A percentile compares a stretch with the other conserved stretches of the same genome.
Conservation (phyloP, 2,888 invertebrate species). For the Drosophila kuntzei region DNA sequence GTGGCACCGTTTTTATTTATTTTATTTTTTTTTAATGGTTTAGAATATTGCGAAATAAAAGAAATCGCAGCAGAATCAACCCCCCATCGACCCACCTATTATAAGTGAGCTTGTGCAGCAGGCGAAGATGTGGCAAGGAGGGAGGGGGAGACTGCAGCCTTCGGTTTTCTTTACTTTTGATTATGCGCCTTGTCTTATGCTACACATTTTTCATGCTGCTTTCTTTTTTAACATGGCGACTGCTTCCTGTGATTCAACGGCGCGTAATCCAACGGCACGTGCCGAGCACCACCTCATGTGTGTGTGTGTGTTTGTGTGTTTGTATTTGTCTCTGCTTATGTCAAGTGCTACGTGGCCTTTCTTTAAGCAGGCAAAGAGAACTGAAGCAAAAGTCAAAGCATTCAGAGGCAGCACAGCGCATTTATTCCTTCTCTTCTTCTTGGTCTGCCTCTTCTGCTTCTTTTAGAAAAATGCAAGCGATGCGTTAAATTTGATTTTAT, state of each 20-base stretch:
- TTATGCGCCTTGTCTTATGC: conserved; percentile 72
- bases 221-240: conserved; percentile 42
- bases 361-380: conserved; percentile 41
- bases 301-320: conserved; percentile 18
- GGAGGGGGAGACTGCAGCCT: not conserved
- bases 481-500: conserved; percentile 80
- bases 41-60: conserved; percentile 21
- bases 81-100: conserved; percentile 2
- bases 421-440: conserved; percentile 3
- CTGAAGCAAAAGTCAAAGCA: conserved; percentile 38
- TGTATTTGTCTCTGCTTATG: conserved; percentile 59
- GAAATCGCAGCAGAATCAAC: conserved; percentile 23
- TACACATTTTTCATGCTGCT: conserved; percentile 67
- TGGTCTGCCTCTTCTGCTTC: conserved; percentile 8
- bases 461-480: conserved; percentile 60
- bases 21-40: conserved; percentile 6
- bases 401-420: conserved; percentile 18
- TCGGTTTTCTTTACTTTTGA: conserved; percentile 63
- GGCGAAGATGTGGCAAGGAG: not conserved
- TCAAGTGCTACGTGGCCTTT: conserved; percentile 80
- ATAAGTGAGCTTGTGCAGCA: conserved; percentile 8
- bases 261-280: conserved; percentile 69
- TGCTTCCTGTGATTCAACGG: conserved; percentile 44
- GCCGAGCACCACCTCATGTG: conserved; percentile 34
- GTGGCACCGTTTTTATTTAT: conserved; percentile 23